Evolutionary conservation across 2,888 invertebrate species (phyloP), one percentile per base, ranked within the genome.

Genomic region (Limenitis camilla): DNA sequence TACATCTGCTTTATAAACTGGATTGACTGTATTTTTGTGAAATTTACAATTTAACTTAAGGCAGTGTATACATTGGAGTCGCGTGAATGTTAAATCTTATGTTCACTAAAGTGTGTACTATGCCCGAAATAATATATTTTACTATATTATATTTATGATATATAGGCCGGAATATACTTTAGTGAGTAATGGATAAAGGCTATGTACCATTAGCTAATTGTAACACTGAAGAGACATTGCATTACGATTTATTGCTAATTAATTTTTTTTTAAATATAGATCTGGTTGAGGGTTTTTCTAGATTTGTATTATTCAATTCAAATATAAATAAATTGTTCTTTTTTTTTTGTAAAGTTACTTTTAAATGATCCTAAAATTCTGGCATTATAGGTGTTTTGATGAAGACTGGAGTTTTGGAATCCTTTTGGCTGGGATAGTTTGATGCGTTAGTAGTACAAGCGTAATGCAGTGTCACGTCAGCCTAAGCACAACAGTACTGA

Each of bases 401-500:
- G 7, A 27, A 41, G 11, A 11, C 8, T n/a, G 30, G 1, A 5
- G 4, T 1, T 42, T 19, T 11, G 1, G 1, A 40, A 19, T 5
- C 40, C 5, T 5, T 9, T 5, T 19, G 1, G 11, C 9, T 29
- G 7, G 8, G 6, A 31, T 5, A n/a, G 4, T 10, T 8, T n/a
- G 7, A 40, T n/a, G 5, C 6, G 7, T 9, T 36, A 11, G 9
- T 39, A 30, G 30, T 19, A 29, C 48, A 40, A 38, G 44, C 53
- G 53, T 44, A 19, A 45, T 53, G 53, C 50, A 39, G 53, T 58
- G 51, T 44, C 45, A 32, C 68, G 70, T 64, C 67, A 61, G 61
- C 62, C 61, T 76, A 78, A 78, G 72, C 71, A 77, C 76, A 78
- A 72, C 75, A 78, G 83, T 80, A 82, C 83, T 81, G 82, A 83